These are phyloP conservation scores for Lithophane semibrunnea DNA, from an alignment of 2,888 invertebrate species.

Conservation along the genomic window DNA sequence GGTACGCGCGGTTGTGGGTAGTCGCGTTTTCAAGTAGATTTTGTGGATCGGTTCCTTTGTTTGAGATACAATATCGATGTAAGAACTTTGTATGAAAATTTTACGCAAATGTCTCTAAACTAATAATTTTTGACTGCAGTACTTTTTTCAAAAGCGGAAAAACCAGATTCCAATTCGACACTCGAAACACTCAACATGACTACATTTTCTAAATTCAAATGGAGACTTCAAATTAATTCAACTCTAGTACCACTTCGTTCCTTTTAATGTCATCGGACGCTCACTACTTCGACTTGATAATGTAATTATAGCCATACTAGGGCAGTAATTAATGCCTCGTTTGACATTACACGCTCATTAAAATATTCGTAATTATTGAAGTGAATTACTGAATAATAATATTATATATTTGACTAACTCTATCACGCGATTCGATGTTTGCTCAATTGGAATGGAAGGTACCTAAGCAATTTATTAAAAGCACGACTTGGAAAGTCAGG, in stretches of 20 bases:
- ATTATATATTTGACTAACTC: constrained; percentile 15
- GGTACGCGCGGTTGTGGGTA: constrained; percentile 40
- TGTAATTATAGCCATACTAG: constrained; percentile 51
- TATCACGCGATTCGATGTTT: constrained; percentile 37
- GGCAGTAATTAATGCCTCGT: constrained; percentile 47
- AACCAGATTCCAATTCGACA: neutral
- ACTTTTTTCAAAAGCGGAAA: neutral
- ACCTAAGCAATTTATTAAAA: neutral
- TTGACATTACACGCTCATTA: constrained; percentile 53
- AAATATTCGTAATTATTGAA: constrained; percentile 55
- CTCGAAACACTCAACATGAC: constrained; percentile 6
- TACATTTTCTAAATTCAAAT: constrained; percentile 20
- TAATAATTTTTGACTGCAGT: neutral
- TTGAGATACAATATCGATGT: neutral
- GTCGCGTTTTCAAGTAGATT: constrained; percentile 44
- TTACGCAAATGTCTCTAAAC: neutral
- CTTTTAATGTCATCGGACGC: constrained; percentile 35
- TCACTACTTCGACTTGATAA: constrained; percentile 46
- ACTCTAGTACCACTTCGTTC: constrained; percentile 6
- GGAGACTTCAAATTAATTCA: constrained; percentile 30
- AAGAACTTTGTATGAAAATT: neutral
- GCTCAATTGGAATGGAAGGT: constrained; percentile 21
- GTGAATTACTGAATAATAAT: constrained; percentile 43
- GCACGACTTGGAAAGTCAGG: neutral
- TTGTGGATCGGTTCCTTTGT: constrained; percentile 30